Evolutionary conservation across 2,888 invertebrate species (phyloP).

Genomic region (Euclidia mi): DNA sequence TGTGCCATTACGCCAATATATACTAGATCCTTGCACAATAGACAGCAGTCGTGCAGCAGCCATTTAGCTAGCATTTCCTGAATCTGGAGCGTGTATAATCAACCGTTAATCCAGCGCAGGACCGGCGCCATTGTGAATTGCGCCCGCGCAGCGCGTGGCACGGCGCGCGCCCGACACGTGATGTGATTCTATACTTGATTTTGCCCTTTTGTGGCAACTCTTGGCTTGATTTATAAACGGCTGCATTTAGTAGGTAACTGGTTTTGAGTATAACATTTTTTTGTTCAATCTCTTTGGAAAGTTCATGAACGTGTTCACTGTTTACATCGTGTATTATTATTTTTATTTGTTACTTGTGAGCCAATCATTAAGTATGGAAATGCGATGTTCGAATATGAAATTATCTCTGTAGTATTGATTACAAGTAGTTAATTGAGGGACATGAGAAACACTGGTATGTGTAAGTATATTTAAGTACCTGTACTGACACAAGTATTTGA

Average conservation of each 20-base stretch:
- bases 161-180: conserved; percentile 86
- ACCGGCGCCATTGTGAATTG: conserved; percentile 64
- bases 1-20: conserved; percentile 18
- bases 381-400: background rate
- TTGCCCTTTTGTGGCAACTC: conserved; percentile 81
- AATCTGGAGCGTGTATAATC: conserved; percentile 88
- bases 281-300: conserved; percentile 1
- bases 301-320: conserved; percentile 9
- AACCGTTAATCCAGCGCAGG: conserved; percentile 85
- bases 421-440: conserved; percentile 4
- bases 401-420: conserved; percentile 3
- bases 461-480: too few relatives aligned
- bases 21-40: conserved; percentile 64
- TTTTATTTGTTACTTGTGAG: background rate
- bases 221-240: conserved; percentile 60
- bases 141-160: conserved; percentile 81
- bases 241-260: conserved; percentile 47
- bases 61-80: conserved; percentile 79
- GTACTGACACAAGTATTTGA: too few relatives aligned
- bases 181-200: conserved; percentile 78
- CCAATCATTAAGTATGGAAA: conserved; percentile 7
- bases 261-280: conserved; percentile 33
- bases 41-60: conserved; percentile 71
- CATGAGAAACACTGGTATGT: background rate
- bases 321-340: background rate